These are phyloP conservation scores for Brenthis ino DNA, from an alignment of 2,888 invertebrate species.

Conservation along the genomic window DNA sequence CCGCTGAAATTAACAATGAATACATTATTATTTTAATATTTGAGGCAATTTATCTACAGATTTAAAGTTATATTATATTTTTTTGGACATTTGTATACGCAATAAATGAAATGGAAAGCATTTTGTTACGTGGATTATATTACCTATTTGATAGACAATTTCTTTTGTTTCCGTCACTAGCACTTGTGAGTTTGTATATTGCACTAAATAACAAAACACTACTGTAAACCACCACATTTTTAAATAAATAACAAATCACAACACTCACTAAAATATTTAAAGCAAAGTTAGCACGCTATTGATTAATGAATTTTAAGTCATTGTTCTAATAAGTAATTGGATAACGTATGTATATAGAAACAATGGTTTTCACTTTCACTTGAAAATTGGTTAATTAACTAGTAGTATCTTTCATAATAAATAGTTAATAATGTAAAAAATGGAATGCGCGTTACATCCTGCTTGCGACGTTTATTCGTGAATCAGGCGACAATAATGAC, in stretches of 20 bases:
- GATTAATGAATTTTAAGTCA: not conserved
- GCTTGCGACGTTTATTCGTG: slow-evolving; percentile 27
- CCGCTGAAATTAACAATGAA: slow-evolving; percentile 50
- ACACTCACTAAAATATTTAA: too few species aligned
- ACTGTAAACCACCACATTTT: slow-evolving; percentile 24
- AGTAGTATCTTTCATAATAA: not conserved
- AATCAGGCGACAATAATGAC: slow-evolving; percentile 41
- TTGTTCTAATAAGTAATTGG: not conserved
- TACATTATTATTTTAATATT: too few species aligned
- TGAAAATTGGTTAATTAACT: not conserved
- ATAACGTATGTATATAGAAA: not conserved
- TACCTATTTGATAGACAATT: slow-evolving; percentile 63
- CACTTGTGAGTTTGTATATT: slow-evolving; percentile 53
- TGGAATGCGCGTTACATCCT: not conserved
- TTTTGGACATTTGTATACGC: too few species aligned
- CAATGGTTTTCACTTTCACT: not conserved
- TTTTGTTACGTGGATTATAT: slow-evolving; percentile 23
- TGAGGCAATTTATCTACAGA: too few species aligned
- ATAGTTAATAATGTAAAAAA: not conserved
- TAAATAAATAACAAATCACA: not conserved
- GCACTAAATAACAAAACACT: slow-evolving; percentile 41
- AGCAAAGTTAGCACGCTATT: not conserved
- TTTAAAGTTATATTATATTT: too few species aligned
- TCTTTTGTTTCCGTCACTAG: slow-evolving; percentile 46
- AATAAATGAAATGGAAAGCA: too few species aligned